phyloP scores from a whole-genome alignment of 1,140 invertebrate species.

The Scaptomyza hsui region DNA sequence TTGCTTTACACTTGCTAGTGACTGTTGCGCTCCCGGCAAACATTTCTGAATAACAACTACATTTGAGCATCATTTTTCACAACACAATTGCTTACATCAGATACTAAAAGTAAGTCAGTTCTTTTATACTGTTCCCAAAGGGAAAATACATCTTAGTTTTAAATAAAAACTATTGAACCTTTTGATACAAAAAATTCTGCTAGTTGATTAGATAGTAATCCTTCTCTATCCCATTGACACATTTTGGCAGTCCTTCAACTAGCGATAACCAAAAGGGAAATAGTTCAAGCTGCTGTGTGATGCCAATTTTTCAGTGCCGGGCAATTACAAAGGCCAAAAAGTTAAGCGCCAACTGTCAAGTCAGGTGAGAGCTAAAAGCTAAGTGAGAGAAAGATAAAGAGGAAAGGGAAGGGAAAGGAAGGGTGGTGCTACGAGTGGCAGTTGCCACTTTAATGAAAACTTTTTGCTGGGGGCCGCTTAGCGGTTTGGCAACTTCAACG shows the following conservation, averaged over 20 bases:
- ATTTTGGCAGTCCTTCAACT: conserved; percentile 16
- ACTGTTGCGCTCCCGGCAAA: conserved; percentile 64
- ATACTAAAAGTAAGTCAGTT: too few relatives aligned
- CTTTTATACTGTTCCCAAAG: too few relatives aligned
- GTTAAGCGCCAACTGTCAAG: conserved; percentile 47
- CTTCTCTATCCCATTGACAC: conserved; percentile 1
- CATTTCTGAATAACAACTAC: conserved; percentile 26
- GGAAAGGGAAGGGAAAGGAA: background rate
- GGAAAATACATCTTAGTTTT: too few relatives aligned
- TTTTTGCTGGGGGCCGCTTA: conserved; percentile 47
- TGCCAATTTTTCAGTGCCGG: conserved; percentile 39
- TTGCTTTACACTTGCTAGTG: conserved; percentile 45
- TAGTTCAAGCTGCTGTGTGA: conserved; percentile 1
- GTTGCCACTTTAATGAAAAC: conserved; percentile 52
- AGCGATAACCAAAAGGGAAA: background rate
- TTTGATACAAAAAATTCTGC: background rate
- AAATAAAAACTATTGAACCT: too few relatives aligned
- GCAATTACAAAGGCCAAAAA: conserved; percentile 49
- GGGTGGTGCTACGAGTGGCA: background rate
- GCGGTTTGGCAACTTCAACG: conserved; percentile 48
- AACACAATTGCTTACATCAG: conserved; percentile 41
- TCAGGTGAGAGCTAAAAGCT: conserved; percentile 18
- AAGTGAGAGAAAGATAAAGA: background rate
- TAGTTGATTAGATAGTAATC: conserved; percentile 11
- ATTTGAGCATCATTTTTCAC: conserved; percentile 50